Conservation (phyloP, 2,888 invertebrate species). For the Epiperipatus broadwayi region DNA sequence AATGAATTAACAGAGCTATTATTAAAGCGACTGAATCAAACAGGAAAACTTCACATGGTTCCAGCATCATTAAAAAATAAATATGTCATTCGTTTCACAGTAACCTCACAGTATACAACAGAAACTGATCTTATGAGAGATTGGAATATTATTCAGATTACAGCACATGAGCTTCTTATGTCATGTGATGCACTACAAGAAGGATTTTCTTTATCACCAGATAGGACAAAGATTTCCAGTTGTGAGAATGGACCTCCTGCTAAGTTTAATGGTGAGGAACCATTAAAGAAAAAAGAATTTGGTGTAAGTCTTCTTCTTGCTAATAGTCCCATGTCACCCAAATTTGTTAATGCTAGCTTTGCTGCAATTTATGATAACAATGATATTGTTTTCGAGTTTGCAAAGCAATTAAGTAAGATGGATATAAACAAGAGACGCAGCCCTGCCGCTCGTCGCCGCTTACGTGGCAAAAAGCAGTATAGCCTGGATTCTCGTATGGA, state of each 20-base stretch:
- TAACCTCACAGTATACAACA: slow-evolving; percentile 63
- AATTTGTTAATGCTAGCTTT: slow-evolving; percentile 43
- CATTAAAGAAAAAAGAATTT: slow-evolving; percentile 61
- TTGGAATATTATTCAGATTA: slow-evolving; percentile 41
- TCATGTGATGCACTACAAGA: too few relatives aligned
- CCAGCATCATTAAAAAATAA: slow-evolving; percentile 70
- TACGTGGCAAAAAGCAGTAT: too few relatives aligned
- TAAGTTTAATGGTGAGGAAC: slow-evolving; percentile 38
- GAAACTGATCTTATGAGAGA: slow-evolving; percentile 44
- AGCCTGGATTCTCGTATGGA: slow-evolving; percentile 11
- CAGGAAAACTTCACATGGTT: slow-evolving; percentile 77
- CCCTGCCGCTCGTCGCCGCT: too few relatives aligned
- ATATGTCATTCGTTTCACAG: slow-evolving; percentile 49
- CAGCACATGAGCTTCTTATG: slow-evolving; percentile 26
- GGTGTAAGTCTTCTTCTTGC: slow-evolving; percentile 79
- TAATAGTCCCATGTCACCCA: slow-evolving; percentile 89
- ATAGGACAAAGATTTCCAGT: slow-evolving; percentile 17
- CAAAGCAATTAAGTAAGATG: too few relatives aligned
- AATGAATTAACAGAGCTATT: slow-evolving; percentile 57
- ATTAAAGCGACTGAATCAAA: slow-evolving; percentile 63
- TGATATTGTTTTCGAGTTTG: too few relatives aligned
- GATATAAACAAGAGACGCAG: too few relatives aligned
- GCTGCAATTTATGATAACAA: too few relatives aligned
- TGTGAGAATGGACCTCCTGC: slow-evolving; percentile 14
- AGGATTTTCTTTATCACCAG: slow-evolving; percentile 15